Conservation (phyloP, 2,797 vertebrate species). For the Oryzias dopingdopingensis region DNA sequence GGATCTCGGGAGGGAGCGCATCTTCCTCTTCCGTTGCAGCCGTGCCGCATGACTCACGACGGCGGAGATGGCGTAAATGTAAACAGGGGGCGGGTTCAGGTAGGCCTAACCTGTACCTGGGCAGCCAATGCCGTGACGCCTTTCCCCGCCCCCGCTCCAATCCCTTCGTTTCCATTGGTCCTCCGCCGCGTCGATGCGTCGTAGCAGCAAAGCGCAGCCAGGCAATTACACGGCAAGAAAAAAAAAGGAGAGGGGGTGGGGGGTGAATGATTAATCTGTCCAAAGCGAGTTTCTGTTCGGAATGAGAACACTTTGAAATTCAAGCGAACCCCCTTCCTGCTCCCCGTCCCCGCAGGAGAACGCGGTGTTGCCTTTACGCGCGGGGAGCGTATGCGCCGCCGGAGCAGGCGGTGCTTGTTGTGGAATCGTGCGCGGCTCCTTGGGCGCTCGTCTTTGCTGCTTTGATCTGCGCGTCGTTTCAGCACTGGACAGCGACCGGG, state of each 20-base stretch:
- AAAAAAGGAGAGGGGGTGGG: conserved; percentile 17
- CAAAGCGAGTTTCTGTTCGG: conserved; percentile 61
- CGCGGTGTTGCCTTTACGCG: conserved; percentile 19
- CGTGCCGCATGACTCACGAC: conserved; percentile 76
- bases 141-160: conserved; percentile 2
- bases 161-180: conserved; percentile 48
- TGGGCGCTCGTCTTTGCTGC: conserved; percentile 42
- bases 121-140: conserved; percentile 46
- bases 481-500: conserved; percentile 77
- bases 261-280: conserved; percentile 70
- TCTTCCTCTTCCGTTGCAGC: conserved; percentile 60
- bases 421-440: conserved; percentile 42
- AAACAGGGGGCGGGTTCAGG: conserved; percentile 74
- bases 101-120: conserved; percentile 50
- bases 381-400: conserved; percentile 38
- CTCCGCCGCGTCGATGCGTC: conserved; percentile 33
- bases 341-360: conserved; percentile 2
- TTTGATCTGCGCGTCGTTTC: conserved; percentile 63
- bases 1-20: conserved; percentile 34
- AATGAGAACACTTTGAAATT: conserved; percentile 60
- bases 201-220: conserved; percentile 53
- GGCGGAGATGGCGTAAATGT: conserved; percentile 61
- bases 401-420: conserved; percentile 52
- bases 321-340: conserved; percentile 21
- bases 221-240: conserved; percentile 65